These are phyloP conservation scores for Brachionus calyciflorus DNA, from an alignment of 1,140 invertebrate species.

Conservation along the genomic window DNA sequence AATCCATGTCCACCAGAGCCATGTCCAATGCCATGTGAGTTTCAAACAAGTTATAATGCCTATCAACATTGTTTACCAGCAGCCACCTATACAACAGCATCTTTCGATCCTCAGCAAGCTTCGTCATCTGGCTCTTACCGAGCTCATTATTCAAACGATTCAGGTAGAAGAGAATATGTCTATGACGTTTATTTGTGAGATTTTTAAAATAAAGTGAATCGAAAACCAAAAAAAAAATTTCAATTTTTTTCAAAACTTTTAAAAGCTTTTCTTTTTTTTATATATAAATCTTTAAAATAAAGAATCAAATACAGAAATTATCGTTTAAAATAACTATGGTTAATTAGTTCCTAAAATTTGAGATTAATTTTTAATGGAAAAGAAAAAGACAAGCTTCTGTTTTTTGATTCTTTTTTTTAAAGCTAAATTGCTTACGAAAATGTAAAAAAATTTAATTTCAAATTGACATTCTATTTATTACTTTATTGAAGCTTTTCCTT, in stretches of 20 bases:
- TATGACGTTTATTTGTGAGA: constrained; percentile 34
- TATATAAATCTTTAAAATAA: neutral
- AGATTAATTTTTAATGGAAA: too few relatives aligned
- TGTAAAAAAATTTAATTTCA: too few relatives aligned
- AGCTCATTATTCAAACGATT: neutral
- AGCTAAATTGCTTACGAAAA: too few relatives aligned
- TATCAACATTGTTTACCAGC: constrained; percentile 6
- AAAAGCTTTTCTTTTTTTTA: neutral
- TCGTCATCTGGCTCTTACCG: neutral
- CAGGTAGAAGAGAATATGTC: constrained; percentile 12
- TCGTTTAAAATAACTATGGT: neutral
- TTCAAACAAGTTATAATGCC: neutral
- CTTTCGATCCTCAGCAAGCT: neutral
- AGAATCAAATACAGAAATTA: constrained; percentile 2
- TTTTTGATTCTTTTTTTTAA: neutral
- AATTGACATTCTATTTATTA: too few relatives aligned
- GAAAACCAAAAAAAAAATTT: neutral
- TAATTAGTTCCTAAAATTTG: too few relatives aligned
- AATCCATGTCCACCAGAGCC: neutral
- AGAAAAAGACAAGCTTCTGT: neutral
- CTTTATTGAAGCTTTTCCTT: too few relatives aligned
- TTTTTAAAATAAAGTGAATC: neutral
- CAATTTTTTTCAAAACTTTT: constrained; percentile 20
- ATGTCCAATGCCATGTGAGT: neutral
- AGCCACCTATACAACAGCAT: neutral